Evolutionary conservation across 2,888 invertebrate genomes (phyloP).

Genomic region (Tinea trinotella): DNA sequence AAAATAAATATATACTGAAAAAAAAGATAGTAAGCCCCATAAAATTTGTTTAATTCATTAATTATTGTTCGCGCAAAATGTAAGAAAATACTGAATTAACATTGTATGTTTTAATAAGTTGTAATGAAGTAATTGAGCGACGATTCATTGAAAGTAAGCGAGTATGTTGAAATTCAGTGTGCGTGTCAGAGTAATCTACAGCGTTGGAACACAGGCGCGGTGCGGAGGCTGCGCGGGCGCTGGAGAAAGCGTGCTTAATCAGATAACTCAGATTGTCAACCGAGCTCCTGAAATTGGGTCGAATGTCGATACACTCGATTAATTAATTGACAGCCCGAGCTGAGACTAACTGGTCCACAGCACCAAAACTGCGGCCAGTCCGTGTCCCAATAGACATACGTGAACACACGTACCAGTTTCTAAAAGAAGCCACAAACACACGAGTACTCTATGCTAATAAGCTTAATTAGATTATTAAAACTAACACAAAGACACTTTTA

Average conservation of each 20-base stretch:
- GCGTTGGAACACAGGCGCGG: neutral
- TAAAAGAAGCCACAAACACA: neutral
- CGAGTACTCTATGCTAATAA: neutral
- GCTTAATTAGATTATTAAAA: neutral
- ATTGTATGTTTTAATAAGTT: too few relatives aligned
- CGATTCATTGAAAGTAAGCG: too few relatives aligned
- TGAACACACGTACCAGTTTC: neutral
- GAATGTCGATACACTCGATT: constrained; percentile 70
- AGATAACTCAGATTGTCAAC: constrained; percentile 72
- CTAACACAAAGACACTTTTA: neutral
- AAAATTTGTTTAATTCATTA: too few relatives aligned
- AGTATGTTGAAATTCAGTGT: constrained; percentile 8
- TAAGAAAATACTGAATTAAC: too few relatives aligned
- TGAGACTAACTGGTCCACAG: constrained; percentile 57
- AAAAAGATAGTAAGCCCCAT: too few relatives aligned
- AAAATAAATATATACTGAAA: too few relatives aligned
- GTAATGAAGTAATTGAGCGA: too few relatives aligned
- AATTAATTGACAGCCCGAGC: constrained; percentile 65
- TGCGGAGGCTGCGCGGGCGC: constrained; percentile 26
- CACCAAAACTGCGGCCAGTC: constrained; percentile 37
- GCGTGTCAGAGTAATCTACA: neutral
- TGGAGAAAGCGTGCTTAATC: constrained; percentile 72
- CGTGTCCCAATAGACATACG: constrained; percentile 4
- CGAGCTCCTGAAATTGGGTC: constrained; percentile 70
- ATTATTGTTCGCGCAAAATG: too few relatives aligned